Base-by-base conservation (phyloP, 1,140 invertebrate genomes). In the Microplitis mediator region DNA sequence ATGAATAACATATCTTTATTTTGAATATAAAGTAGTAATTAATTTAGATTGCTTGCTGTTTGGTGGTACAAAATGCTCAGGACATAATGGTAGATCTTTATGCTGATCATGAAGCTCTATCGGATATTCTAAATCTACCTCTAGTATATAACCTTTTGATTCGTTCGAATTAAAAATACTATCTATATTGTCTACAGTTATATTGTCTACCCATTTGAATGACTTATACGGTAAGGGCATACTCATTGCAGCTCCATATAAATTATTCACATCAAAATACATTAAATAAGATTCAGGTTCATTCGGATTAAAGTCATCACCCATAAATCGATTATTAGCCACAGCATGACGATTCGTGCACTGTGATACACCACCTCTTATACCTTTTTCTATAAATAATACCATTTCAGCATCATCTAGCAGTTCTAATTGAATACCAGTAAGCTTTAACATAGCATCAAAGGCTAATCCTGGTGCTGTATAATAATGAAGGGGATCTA, bases 211-310 rank as follows among this genome's bases (percentile, higher is more conserved):
- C 84, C 86, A 90, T 77, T 84, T 62, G 82, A 89, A 90, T 23
- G 79, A 73, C 32, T 71, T 69, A 36, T 74, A 76, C 36, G 87
- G 69, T 75, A 77, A 72, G 85, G 36, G 36, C 36, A 39, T 77
- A n/a, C 77, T 83, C 86, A 89, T 87, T n/a, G 84, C 83, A 69
- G 76, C 84, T 13, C 88, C 89, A 84, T 90, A 90, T 63, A 89
- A 76, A 82, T 90, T 90, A 77, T 89, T 89, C n/a, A 80, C 82
- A 85, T 89, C 88, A 31, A 85, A 80, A 79, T 89, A 89, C n/a
- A 79, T 74, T 32, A 89, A 58, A 78, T 79, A 87, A 14, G 79
- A 81, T 65, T 56, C 67, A n/a, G 68, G 60, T 75, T 84, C 70
- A 60, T 73, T 77, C n/a, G 71, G 5, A 82, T 89, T 77, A 80